Evolutionary conservation across 2,888 invertebrate species (phyloP).

Genomic region (Diachrysia chrysitis): DNA sequence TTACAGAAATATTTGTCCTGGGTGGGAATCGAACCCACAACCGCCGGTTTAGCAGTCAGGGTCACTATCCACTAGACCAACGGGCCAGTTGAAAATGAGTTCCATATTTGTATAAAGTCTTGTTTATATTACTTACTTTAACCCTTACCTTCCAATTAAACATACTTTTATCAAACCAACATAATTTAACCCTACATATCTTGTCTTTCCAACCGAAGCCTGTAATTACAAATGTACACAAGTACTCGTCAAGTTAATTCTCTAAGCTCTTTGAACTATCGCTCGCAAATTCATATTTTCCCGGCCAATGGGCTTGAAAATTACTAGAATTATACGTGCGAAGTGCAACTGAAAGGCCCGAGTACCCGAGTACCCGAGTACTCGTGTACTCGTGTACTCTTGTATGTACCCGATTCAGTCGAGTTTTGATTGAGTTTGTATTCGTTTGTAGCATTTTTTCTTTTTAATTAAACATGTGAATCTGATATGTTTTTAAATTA

Average conservation of each 20-base stretch:
- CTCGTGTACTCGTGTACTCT: neutral
- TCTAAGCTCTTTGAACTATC: constrained; percentile 78
- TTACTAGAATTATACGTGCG: constrained; percentile 76
- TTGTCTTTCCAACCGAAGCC: constrained; percentile 20
- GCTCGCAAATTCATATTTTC: constrained; percentile 77
- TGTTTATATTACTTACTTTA: neutral
- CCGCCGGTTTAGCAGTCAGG: too few relatives aligned
- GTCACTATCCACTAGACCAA: too few relatives aligned
- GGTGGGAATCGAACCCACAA: too few relatives aligned
- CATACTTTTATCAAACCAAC: neutral
- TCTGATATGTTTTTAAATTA: neutral
- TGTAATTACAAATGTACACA: constrained; percentile 52
- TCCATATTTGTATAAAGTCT: too few relatives aligned
- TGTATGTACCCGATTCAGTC: constrained; percentile 17
- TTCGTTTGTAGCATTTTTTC: neutral
- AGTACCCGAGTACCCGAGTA: neutral
- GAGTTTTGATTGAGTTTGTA: constrained; percentile 47
- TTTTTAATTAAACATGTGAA: neutral
- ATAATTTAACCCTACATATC: constrained; percentile 13
- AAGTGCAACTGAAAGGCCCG: constrained; percentile 52
- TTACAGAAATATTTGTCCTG: too few relatives aligned
- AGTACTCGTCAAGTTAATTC: constrained; percentile 68
- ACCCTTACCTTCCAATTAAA: constrained; percentile 11
- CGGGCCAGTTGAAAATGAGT: too few relatives aligned
- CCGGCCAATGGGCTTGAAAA: constrained; percentile 78